A percentile compares a stretch with the other conserved stretches of the same genome.
Conservation (phyloP, 2,888 invertebrate genomes). For the Meteorus colon region DNA sequence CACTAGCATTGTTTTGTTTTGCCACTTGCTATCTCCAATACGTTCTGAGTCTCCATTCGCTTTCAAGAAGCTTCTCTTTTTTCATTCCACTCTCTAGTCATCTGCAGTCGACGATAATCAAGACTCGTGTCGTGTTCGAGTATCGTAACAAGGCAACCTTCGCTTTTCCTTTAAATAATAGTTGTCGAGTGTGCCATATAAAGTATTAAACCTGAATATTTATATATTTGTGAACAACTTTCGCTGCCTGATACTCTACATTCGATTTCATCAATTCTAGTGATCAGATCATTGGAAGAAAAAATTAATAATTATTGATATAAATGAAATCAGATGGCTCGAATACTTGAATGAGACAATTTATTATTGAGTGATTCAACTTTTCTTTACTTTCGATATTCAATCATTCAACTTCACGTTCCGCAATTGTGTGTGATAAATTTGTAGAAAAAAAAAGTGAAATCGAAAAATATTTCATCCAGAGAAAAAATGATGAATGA, state of each 20-base stretch:
- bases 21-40: constrained; percentile 17
- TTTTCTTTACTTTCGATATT: no score
- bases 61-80: constrained; percentile 15
- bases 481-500: constrained; percentile 26
- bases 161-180: constrained; percentile 1
- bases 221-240: neutral
- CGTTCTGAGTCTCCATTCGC: constrained; percentile 21
- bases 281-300: no score
- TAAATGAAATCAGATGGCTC: no score
- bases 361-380: no score
- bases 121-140: constrained; percentile 30
- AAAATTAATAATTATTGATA: no score
- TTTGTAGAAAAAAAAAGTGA: neutral
- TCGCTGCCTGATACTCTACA: neutral
- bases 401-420: no score
- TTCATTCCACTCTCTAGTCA: neutral
- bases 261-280: neutral
- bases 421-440: no score
- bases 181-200: neutral
- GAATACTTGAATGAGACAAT: no score
- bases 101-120: constrained; percentile 35
- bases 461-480: neutral
- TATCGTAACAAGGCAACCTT: constrained; percentile 13
- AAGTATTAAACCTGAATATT: neutral
- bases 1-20: neutral